Base-by-base conservation (phyloP, 2,888 invertebrate species). In the Limnephilus lunatus region DNA sequence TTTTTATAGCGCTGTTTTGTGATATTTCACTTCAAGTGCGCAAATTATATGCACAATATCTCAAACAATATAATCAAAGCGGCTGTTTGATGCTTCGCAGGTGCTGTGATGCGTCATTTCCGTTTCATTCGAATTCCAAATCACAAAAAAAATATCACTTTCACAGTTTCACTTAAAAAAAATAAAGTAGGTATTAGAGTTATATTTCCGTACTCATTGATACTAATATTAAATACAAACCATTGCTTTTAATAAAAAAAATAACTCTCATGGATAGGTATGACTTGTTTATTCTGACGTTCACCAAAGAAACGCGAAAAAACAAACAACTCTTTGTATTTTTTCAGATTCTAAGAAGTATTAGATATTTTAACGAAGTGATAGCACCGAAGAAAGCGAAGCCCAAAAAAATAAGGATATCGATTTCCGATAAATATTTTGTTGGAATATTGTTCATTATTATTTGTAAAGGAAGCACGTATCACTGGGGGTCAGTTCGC, bases 361-460 rank as follows among this genome's bases (percentile, higher is more conserved):
- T 68, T 68, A 68, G 68, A 25, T 68, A 68, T 85, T 87, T 87
- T 87, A 31, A 87, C 87, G 87, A 48, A 53, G 30, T 31, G 87
- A 48, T 68, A 48, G 44, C 89, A 81, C 25, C 32, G 44, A 82
- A 91, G 82, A 32, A 88, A 91, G 80, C 88, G 39, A 39, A 35
- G 35, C 32, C 68, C 12, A 53, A 68, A 15, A 30, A 88, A 88
- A 88, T 88, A 88, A 48, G 68, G 53, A 80, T 89, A 80, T 89
- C 81, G 88, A 89, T 89, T 89, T 89, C 39, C 88, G 39, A 89
- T 89, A 80, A 89, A 89, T 81, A 81, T 80, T 89, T 80, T 30
- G 88, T 31, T 25, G 14, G 39, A 81, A 89, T 88, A 89, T 80
- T 80, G 81, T 80, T 89, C 31, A n/a, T 68, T 48, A 53, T 53